phyloP scores from a whole-genome alignment of 1,140 invertebrate genomes.

The Penaeus japonicus region DNA sequence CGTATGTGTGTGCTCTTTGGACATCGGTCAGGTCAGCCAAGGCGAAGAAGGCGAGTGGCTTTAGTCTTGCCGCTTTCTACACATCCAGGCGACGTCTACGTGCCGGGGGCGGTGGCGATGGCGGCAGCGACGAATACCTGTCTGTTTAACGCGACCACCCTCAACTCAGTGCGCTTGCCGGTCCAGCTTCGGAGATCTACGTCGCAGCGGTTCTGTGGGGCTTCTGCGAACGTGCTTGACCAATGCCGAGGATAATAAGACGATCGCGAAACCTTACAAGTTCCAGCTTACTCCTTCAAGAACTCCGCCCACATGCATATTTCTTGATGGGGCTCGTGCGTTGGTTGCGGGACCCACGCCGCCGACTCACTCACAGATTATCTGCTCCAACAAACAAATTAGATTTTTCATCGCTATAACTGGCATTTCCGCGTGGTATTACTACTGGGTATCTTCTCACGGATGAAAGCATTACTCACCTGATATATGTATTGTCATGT shows the following conservation, averaged over 20 bases:
- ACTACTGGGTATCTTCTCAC: no score
- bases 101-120: neutral
- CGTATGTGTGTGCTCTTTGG: no score
- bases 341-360: neutral
- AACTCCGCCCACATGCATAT: slow-evolving; percentile 45
- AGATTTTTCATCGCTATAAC: no score
- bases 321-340: slow-evolving; percentile 41
- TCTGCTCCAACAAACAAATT: neutral
- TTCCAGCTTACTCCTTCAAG: slow-evolving; percentile 26
- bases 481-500: no score
- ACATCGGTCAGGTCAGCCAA: neutral
- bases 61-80: slow-evolving; percentile 40
- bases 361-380: neutral
- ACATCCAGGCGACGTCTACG: slow-evolving; percentile 32
- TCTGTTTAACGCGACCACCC: no score
- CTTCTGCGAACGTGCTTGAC: neutral
- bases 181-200: no score
- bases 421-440: no score
- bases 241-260: slow-evolving; percentile 14
- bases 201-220: neutral
- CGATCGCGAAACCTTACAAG: slow-evolving; percentile 22
- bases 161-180: no score
- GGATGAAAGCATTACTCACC: no score
- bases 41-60: neutral
- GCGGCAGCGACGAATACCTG: neutral